phyloP scores from a whole-genome alignment of 2,113 vertebrate genomes.

The Lethenteron reissneri region DNA sequence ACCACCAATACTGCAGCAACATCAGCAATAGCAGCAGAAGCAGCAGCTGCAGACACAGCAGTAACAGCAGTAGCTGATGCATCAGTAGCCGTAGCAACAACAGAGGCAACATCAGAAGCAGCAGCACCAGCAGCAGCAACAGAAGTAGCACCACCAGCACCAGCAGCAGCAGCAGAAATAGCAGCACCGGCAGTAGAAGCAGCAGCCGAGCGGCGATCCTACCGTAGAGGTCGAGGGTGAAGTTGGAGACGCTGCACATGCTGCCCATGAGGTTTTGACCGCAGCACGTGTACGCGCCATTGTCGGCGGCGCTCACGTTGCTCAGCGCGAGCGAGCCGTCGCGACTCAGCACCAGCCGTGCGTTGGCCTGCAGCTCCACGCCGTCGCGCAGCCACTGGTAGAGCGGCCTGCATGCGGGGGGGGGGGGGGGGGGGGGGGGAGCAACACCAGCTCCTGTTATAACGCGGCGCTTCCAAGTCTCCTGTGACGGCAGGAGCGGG shows the following conservation, averaged over 20 bases:
- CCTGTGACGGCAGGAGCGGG: conserved; percentile 10
- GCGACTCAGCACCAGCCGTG: background rate
- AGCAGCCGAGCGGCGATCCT: conserved; percentile 11
- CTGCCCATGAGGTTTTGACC: conserved; percentile 50
- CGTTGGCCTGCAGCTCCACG: conserved; percentile 18
- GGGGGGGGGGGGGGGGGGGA: background rate
- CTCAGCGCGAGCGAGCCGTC: conserved; percentile 36
- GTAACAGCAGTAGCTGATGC: too few relatives aligned
- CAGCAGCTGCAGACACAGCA: too few relatives aligned
- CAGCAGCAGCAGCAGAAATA: too few relatives aligned
- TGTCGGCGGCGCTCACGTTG: conserved; percentile 41
- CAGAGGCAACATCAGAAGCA: too few relatives aligned
- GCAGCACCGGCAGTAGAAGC: too few relatives aligned
- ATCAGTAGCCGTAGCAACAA: too few relatives aligned
- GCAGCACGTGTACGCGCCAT: conserved; percentile 65
- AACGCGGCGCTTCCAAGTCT: too few relatives aligned
- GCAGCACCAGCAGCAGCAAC: too few relatives aligned
- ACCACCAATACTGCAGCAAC: too few relatives aligned
- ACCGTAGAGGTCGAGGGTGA: conserved; percentile 66
- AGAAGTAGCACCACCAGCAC: too few relatives aligned
- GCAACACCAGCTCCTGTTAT: background rate
- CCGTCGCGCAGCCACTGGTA: conserved; percentile 74
- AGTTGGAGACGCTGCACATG: conserved; percentile 59
- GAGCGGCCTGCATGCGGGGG: conserved; percentile 28
- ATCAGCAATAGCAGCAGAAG: too few relatives aligned